These are phyloP conservation scores for Cryptomyrus ogoouensis DNA, from an alignment of 2,113 vertebrate genomes.

Conservation along the genomic window DNA sequence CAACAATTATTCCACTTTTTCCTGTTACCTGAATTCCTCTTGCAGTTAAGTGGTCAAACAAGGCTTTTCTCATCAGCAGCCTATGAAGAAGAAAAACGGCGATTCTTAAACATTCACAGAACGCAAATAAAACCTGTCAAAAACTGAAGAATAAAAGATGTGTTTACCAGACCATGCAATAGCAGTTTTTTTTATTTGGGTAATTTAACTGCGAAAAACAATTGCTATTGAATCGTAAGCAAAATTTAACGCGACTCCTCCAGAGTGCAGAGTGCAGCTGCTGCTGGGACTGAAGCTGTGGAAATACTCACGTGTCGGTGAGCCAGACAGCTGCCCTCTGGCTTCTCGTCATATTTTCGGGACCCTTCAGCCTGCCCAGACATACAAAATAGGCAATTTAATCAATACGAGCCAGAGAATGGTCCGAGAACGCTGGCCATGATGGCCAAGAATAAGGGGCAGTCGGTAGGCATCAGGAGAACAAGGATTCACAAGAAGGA, in stretches of 20 bases:
- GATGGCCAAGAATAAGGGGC: neutral
- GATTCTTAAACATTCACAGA: neutral
- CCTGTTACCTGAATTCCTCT: slow-evolving; percentile 85
- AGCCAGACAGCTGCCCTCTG: slow-evolving; percentile 80
- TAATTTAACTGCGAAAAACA: neutral
- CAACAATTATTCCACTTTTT: neutral
- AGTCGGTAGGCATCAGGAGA: neutral
- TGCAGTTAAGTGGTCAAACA: slow-evolving; percentile 89
- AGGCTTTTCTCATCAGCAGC: slow-evolving; percentile 86
- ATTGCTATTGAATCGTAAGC: neutral
- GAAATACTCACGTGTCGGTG: slow-evolving; percentile 75
- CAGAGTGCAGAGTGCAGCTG: no score
- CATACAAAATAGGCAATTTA: neutral
- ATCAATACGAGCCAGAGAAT: neutral
- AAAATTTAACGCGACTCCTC: neutral
- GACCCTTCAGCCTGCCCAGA: slow-evolving; percentile 69
- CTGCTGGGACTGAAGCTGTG: neutral
- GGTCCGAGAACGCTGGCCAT: neutral
- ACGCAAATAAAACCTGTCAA: neutral
- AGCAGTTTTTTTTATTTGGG: neutral
- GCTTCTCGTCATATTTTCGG: slow-evolving; percentile 65
- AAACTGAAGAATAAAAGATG: neutral
- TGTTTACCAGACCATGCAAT: neutral
- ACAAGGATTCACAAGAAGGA: neutral
- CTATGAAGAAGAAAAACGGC: slow-evolving; percentile 55